These are phyloP conservation scores for Drosophila hamatofila DNA, from an alignment of 2,888 invertebrate species.

Conservation along the genomic window DNA sequence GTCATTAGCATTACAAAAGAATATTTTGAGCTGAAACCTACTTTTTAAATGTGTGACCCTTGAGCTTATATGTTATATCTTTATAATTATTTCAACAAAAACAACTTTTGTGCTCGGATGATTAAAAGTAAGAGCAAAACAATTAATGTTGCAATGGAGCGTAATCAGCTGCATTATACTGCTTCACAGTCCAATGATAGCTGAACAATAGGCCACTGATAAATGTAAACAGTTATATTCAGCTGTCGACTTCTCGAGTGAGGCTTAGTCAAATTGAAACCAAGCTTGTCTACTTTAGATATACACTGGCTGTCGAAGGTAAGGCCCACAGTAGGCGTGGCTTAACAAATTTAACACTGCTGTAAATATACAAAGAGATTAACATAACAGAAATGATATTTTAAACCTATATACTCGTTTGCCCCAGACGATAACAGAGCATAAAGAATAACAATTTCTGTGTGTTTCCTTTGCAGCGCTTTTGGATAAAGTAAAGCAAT, in stretches of 20 bases:
- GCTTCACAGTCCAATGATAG: not conserved
- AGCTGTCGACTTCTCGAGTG: not conserved
- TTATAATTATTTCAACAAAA: not conserved
- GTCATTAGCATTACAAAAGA: not conserved
- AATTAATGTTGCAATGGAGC: not conserved
- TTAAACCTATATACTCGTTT: not conserved
- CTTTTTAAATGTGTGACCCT: not conserved
- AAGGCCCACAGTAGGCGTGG: too few relatives aligned
- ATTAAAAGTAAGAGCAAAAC: constrained; percentile 2
- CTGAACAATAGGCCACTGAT: constrained; percentile 1
- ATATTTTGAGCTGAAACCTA: not conserved
- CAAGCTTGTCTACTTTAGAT: not conserved
- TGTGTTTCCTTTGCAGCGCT: constrained; percentile 8
- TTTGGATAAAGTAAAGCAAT: not conserved
- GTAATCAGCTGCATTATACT: not conserved
- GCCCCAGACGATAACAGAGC: not conserved
- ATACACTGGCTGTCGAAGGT: not conserved
- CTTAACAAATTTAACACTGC: not conserved
- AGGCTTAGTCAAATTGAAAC: not conserved
- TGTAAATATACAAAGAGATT: not conserved
- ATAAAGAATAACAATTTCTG: constrained; percentile 2
- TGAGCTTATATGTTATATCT: not conserved
- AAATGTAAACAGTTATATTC: not conserved
- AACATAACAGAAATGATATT: not conserved
- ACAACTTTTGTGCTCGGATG: not conserved